Percentiles rank a stretch among this genome's conserved stretches.
phyloP scores from a whole-genome alignment of 2,797 vertebrate genomes.

The Pempheris klunzingeri region DNA sequence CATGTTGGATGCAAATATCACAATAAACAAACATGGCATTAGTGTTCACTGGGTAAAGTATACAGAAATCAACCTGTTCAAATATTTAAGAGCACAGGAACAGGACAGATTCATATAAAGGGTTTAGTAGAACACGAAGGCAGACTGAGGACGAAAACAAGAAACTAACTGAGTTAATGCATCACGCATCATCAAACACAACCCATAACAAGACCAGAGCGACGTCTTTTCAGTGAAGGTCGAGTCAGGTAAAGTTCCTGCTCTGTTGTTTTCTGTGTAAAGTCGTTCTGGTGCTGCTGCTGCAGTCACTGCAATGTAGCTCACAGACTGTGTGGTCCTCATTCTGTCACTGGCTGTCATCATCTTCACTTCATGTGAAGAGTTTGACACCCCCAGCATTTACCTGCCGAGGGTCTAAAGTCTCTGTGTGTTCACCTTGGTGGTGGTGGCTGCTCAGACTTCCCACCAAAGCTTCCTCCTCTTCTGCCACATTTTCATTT shows the following conservation, averaged over 20 bases:
- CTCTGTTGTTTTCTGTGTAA: background rate
- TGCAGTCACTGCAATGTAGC: background rate
- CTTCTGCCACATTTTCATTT: background rate
- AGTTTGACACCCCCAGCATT: background rate
- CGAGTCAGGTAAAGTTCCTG: background rate
- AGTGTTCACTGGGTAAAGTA: background rate
- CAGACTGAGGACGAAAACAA: constrained; percentile 10
- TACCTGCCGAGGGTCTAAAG: background rate
- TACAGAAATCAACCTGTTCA: constrained; percentile 13
- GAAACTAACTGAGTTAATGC: constrained; percentile 17
- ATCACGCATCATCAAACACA: constrained; percentile 9
- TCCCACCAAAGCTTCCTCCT: background rate
- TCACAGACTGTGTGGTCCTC: background rate
- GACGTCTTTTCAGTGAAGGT: background rate
- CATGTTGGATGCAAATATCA: constrained; percentile 20
- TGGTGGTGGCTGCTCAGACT: too few species aligned
- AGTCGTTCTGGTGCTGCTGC: background rate
- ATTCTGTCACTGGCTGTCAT: constrained; percentile 18
- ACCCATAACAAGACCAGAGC: background rate
- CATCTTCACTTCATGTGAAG: background rate
- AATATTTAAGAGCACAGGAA: constrained; percentile 55
- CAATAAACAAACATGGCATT: constrained; percentile 23
- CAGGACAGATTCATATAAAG: constrained; percentile 11
- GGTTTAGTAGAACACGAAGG: constrained; percentile 29
- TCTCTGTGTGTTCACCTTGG: background rate